phyloP scores from a whole-genome alignment of 2,113 vertebrate species.

The Stomatorhinus ivindoensis region DNA sequence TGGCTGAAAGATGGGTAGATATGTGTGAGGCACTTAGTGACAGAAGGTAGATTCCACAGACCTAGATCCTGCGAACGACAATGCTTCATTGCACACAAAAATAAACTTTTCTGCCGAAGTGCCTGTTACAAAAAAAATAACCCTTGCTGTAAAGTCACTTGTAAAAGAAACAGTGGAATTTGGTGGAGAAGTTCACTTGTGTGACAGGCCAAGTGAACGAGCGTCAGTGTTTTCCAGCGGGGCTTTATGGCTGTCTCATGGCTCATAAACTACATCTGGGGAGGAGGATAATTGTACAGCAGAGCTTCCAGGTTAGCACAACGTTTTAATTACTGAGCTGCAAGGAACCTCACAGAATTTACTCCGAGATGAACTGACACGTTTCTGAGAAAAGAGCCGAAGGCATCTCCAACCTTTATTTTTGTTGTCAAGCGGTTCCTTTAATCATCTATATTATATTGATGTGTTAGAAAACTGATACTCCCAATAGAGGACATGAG shows the following conservation, averaged over 20 bases:
- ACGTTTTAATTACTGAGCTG: conserved; percentile 32
- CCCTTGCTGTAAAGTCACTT: background rate
- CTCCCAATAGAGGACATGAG: background rate
- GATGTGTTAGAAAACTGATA: conserved; percentile 2
- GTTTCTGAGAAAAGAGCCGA: conserved; percentile 25
- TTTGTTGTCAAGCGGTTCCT: background rate
- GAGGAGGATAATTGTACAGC: conserved; percentile 26
- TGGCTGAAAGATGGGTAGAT: background rate
- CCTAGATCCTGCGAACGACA: background rate
- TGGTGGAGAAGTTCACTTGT: background rate
- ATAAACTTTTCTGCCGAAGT: background rate
- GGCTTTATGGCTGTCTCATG: conserved; percentile 24
- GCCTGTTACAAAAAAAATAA: background rate
- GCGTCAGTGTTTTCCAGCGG: conserved; percentile 16
- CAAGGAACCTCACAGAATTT: conserved; percentile 12
- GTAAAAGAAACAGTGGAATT: background rate
- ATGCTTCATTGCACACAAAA: background rate
- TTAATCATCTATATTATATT: conserved; percentile 11
- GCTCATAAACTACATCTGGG: conserved; percentile 16
- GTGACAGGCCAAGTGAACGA: conserved; percentile 14
- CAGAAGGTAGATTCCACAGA: background rate
- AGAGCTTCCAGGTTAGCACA: conserved; percentile 22
- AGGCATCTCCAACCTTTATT: conserved; percentile 10
- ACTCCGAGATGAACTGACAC: conserved; percentile 1
- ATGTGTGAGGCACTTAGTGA: background rate